A percentile compares a stretch with the other conserved stretches of the same genome.
These are phyloP conservation scores for Fukomys damarensis DNA, from an alignment of 2,113 vertebrate genomes.

Conservation along the genomic window DNA sequence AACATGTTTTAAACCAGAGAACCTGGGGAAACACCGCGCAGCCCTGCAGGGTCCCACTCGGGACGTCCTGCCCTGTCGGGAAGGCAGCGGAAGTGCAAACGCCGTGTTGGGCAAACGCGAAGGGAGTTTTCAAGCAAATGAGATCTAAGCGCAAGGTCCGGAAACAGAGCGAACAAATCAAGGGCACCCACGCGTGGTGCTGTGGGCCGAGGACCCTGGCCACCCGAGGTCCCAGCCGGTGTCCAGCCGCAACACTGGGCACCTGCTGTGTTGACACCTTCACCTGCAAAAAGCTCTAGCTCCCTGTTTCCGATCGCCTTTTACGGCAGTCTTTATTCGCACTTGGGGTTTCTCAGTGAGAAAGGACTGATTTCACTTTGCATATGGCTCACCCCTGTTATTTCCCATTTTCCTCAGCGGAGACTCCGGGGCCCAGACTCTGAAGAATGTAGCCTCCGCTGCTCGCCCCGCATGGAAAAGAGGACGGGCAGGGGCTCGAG, in stretches of 20 bases:
- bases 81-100: background rate
- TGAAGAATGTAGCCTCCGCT: background rate
- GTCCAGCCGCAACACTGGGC: background rate
- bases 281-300: background rate
- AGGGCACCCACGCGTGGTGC: too few species aligned
- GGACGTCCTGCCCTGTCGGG: background rate
- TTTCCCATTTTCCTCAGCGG: background rate
- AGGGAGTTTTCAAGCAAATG: background rate
- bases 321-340: background rate
- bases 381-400: background rate
- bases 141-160: background rate
- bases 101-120: background rate
- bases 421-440: background rate
- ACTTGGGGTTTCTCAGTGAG: background rate
- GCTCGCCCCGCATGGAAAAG: background rate
- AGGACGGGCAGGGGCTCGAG: background rate
- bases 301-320: background rate
- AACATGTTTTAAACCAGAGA: background rate
- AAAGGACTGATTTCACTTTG: background rate
- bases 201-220: background rate
- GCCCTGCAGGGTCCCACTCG: background rate
- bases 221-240: background rate
- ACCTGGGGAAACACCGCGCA: background rate
- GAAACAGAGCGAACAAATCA: background rate
- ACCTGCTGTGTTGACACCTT: rapidly evolving